Percentiles rank a stretch among this genome's conserved stretches.
These are phyloP conservation scores for Holothuria glaberrima DNA, from an alignment of 35 echinoderm and acorn worm species.

Conservation along the genomic window DNA sequence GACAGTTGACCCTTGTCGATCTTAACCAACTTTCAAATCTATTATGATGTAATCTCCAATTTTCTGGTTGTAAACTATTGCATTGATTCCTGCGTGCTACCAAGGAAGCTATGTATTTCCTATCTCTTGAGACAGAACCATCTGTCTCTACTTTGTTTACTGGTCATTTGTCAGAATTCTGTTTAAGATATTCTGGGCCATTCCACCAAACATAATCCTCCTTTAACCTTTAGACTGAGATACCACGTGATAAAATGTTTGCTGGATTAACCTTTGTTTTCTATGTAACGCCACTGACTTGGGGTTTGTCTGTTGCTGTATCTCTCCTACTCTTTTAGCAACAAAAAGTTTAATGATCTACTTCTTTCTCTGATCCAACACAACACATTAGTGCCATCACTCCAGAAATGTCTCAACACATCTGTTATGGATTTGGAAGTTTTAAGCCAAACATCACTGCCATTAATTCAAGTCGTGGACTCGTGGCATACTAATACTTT, in stretches of 20 bases:
- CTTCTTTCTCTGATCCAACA: constrained; percentile 32
- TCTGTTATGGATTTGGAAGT: constrained; percentile 3
- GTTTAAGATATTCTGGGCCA: constrained; percentile 21
- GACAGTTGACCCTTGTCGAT: constrained; percentile 25
- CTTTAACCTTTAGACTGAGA: not conserved
- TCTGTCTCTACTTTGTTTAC: not conserved
- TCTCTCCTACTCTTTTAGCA: constrained; percentile 13
- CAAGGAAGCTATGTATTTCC: not conserved
- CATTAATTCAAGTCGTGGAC: constrained; percentile 45
- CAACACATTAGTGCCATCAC: constrained; percentile 56
- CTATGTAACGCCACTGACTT: constrained; percentile 25
- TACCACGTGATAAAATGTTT: not conserved
- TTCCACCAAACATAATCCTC: constrained; percentile 31
- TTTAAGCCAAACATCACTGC: constrained; percentile 13
- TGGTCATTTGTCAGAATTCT: constrained; percentile 15
- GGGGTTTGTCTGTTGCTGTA: constrained; percentile 23
- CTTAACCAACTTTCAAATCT: constrained; percentile 43
- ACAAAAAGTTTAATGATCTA: constrained; percentile 27
- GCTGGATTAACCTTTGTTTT: not conserved
- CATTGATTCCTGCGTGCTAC: not conserved
- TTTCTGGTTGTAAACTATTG: not conserved
- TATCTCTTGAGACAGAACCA: not conserved
- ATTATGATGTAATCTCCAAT: constrained; percentile 11
- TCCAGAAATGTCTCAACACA: constrained; percentile 46
- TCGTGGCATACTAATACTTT: constrained; percentile 19